Percentiles rank a stretch among this genome's conserved stretches.
phyloP scores from a whole-genome alignment of 2,888 invertebrate genomes.

The Acanthoscelides obtectus region DNA sequence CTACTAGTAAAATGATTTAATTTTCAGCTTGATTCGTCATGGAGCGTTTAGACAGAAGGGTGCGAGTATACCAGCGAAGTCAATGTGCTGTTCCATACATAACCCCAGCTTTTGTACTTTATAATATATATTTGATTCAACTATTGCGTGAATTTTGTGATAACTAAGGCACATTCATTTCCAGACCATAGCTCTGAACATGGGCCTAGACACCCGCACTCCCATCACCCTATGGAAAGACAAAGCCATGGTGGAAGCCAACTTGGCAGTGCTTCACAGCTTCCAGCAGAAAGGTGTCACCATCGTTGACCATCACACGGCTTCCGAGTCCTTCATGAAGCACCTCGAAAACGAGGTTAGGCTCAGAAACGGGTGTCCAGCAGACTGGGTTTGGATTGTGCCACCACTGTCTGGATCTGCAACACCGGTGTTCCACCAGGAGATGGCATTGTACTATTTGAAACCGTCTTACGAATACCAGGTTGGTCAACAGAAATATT shows the following conservation, averaged over 20 bases:
- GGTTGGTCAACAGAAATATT: too few relatives aligned
- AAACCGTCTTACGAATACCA: conserved; percentile 91
- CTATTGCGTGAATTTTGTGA: too few relatives aligned
- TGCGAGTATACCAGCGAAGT: too few relatives aligned
- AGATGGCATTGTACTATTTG: conserved; percentile 84
- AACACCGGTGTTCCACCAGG: conserved; percentile 77
- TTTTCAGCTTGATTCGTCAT: too few relatives aligned
- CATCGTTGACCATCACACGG: conserved; percentile 94
- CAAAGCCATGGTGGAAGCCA: conserved; percentile 84
- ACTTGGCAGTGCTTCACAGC: conserved; percentile 87
- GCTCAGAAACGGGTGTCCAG: conserved; percentile 78
- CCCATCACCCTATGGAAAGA: conserved; percentile 90
- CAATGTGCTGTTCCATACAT: too few relatives aligned
- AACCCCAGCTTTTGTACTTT: too few relatives aligned
- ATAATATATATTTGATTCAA: too few relatives aligned
- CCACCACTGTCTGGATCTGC: conserved; percentile 74
- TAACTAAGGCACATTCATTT: conserved; percentile 24
- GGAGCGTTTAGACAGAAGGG: too few relatives aligned
- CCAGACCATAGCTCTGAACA: conserved; percentile 71
- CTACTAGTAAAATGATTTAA: too few relatives aligned
- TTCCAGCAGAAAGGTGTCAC: conserved; percentile 84
- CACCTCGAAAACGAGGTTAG: conserved; percentile 88
- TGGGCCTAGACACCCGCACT: conserved; percentile 86
- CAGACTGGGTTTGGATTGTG: conserved; percentile 82
- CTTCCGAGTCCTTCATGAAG: conserved; percentile 93